Conservation (phyloP, 2,113 vertebrate genomes). For the Gobius niger region DNA sequence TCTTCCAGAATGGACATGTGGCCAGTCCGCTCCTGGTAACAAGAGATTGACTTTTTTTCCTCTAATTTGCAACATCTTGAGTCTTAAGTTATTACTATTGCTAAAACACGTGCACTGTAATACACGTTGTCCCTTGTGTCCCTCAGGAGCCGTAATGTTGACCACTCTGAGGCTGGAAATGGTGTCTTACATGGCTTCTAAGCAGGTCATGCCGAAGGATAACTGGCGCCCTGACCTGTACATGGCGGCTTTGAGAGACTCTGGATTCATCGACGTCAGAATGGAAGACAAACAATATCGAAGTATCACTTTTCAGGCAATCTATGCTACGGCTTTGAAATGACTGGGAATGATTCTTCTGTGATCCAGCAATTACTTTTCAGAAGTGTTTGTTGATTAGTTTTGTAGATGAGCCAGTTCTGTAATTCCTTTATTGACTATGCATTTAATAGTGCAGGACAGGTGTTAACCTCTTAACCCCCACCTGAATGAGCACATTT, state of each 20-base stretch:
- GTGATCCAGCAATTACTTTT: too few species aligned
- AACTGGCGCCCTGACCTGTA: constrained; percentile 72
- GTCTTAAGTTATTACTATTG: too few species aligned
- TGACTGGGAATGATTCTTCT: constrained; percentile 24
- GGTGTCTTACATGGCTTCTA: constrained; percentile 27
- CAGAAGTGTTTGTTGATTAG: too few species aligned
- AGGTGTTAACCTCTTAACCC: too few species aligned
- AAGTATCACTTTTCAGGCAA: constrained; percentile 59
- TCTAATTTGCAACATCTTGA: too few species aligned
- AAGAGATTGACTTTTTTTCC: not conserved
- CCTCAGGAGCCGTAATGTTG: constrained; percentile 68
- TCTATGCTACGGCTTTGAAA: constrained; percentile 69
- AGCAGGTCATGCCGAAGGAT: constrained; percentile 37
- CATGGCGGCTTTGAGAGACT: constrained; percentile 66
- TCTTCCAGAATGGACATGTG: too few species aligned
- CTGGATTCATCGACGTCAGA: constrained; percentile 68
- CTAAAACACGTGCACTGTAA: too few species aligned
- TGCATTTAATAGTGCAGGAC: too few species aligned
- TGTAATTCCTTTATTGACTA: too few species aligned
- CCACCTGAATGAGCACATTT: too few species aligned
- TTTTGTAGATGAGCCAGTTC: too few species aligned
- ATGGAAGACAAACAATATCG: constrained; percentile 61
- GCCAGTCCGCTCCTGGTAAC: too few species aligned
- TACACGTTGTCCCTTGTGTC: not conserved
- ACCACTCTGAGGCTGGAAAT: constrained; percentile 52